Evolutionary conservation across 92 coral and sea anemone species (phyloP), one percentile per base, ranked within the genome.

Genomic region (Plumapathes pennacea): DNA sequence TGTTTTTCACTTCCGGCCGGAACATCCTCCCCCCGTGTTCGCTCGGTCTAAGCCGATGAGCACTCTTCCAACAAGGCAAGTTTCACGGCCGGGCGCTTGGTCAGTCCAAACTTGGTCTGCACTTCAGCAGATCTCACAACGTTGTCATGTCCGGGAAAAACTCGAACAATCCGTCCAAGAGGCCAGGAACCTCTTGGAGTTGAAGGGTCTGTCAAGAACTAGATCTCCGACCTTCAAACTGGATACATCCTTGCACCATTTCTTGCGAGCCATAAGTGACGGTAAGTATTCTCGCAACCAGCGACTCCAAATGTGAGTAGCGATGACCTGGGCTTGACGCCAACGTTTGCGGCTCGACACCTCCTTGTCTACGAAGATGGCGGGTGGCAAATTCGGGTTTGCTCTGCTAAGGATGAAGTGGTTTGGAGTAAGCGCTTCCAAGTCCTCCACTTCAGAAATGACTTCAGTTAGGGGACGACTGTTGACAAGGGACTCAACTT

Each of bases 371-470:
- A 14, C 28, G 21, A 67, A 56, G 52, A n/a, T n/a, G n/a, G n/a
- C n/a, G n/a, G n/a, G n/a, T n/a, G 50, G 47, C 21, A 19, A 14
- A 15, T 2, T 7, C 21, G 62, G 32, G n/a, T 43, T 57, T 10
- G 83, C 74, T 13, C 74, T 38, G 14, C 63, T 60, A 11, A 75
- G 43, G 26, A 75, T 45, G 46, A 82, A 82, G 39, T 75, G 83
- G 44, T 75, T 82, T 11, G 79, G 89, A 3, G 84, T 82, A 11
- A 82, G 50, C 13, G 83, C 67, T 32, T 82, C 84, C 5, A 67
- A 40, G 36, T 75, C 89, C 34, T 43, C 45, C 42, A 71, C 69
- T 65, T 81, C 59, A 19, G 48, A 33, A 61, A 82, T 67, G 2
- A 67, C 68, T 27, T 46, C 59, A 13, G 74, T 75, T 7, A 75